phyloP scores from a whole-genome alignment of 2,113 vertebrate genomes.

The Scortum barcoo region DNA sequence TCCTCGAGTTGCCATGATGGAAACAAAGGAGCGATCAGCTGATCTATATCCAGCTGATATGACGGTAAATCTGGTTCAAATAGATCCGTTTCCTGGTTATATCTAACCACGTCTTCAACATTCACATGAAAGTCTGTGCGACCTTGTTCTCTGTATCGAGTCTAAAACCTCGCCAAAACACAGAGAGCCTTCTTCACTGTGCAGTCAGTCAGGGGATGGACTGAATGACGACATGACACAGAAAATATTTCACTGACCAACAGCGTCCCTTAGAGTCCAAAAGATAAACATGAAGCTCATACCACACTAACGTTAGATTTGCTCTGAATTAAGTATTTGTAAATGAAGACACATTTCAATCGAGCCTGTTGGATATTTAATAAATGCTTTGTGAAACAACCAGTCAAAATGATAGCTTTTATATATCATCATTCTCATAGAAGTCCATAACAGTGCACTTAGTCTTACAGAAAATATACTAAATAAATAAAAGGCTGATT shows the following conservation, averaged over 20 bases:
- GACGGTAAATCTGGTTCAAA: rapidly evolving
- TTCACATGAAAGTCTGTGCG: background rate
- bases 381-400: no score
- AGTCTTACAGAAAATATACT: no score
- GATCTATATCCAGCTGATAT: background rate
- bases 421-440: no score
- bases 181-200: background rate
- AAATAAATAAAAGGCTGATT: no score
- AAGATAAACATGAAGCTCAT: no score
- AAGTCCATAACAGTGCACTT: no score
- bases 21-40: background rate
- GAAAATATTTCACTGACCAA: conserved; percentile 35
- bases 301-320: background rate
- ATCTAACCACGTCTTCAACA: background rate
- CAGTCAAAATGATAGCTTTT: no score
- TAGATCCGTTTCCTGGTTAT: background rate
- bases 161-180: background rate
- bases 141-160: background rate
- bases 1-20: background rate
- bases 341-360: no score
- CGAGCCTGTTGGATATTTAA: no score
- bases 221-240: background rate
- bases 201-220: background rate
- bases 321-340: no score
- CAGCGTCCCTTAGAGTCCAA: conserved; percentile 71